A percentile compares a stretch with the other conserved stretches of the same genome.
These are phyloP conservation scores for Chamaea fasciata DNA, from an alignment of 2,113 vertebrate genomes.

Conservation along the genomic window DNA sequence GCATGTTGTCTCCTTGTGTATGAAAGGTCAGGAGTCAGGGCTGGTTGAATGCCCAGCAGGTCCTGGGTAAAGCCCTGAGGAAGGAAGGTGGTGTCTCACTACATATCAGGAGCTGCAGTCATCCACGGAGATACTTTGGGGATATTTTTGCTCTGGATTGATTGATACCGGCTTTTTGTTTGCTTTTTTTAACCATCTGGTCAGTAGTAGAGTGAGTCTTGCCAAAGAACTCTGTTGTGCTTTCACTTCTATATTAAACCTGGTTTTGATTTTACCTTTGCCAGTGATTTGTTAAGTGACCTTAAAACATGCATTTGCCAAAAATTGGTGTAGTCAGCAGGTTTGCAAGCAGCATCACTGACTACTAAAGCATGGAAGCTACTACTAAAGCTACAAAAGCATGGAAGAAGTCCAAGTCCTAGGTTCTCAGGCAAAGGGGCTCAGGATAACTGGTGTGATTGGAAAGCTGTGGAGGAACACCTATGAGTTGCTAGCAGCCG, in stretches of 20 bases:
- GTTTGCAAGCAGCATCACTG: background rate
- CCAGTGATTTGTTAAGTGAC: background rate
- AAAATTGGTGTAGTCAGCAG: background rate
- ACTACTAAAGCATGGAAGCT: too few species aligned
- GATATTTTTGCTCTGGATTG: background rate
- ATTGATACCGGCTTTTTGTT: background rate
- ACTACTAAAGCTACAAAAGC: too few species aligned
- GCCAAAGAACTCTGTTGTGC: background rate
- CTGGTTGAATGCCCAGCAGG: accelerated
- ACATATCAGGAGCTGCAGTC: background rate
- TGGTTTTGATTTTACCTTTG: background rate
- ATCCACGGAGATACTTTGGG: background rate
- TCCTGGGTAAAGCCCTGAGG: background rate
- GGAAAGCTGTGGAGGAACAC: background rate
- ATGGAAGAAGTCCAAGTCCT: background rate
- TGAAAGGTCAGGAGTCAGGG: background rate
- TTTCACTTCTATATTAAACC: background rate
- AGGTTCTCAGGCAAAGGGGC: background rate
- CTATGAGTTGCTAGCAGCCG: accelerated
- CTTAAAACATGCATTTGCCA: accelerated
- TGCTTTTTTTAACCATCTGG: background rate
- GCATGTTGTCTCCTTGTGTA: background rate
- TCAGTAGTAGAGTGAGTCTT: background rate
- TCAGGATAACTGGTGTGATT: background rate
- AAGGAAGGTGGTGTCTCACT: background rate